Evolutionary conservation across 1,140 invertebrate species (phyloP), one percentile per base, ranked within the genome.

Genomic region (Tetramorium simillimum): DNA sequence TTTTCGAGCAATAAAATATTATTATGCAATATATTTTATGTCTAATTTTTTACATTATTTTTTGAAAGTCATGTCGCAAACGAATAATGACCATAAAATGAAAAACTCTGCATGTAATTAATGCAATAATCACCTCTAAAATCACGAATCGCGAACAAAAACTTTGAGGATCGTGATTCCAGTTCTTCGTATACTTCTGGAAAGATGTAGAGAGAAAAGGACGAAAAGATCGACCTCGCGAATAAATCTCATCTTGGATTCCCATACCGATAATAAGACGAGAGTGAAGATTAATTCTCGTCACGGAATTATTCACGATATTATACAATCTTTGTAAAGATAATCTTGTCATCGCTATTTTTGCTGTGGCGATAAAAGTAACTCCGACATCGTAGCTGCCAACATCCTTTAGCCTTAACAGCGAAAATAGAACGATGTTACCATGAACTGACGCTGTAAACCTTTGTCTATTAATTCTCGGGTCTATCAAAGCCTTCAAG

Each of bases 251-350:
- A 56, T 53, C 78, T 82, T 51, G 28, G 21, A 77, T 67, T 85
- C 63, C 9, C 56, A 63, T 60, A 24, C 1, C 3, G 43, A 49
- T 88, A 33, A 85, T 72, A 73, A 89, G 43, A 82, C 51, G 81
- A 89, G 88, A 89, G 87, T 73, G 87, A 86, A 60, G 87, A 89
- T 86, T 78, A 37, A 77, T 58, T 33, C 46, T 84, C 40, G 60
- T 51, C 63, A 10, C 72, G 58, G 73, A 88, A 88, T 89, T 43
- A 87, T 78, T 37, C 58, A 58, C 40, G 49, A 69, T 69, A 89
- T 89, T 88, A 85, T 70, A 82, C 72, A 89, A 89, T 80, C 49
- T 49, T 21, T 10, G 63, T 76, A 62, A 62, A 76, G 63, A 46
- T 69, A 58, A 85, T 85, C 81, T 87, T 60, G 72, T 88, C 87